Conservation (phyloP, 2,888 invertebrate species). For the Scotopteryx bipunctaria region DNA sequence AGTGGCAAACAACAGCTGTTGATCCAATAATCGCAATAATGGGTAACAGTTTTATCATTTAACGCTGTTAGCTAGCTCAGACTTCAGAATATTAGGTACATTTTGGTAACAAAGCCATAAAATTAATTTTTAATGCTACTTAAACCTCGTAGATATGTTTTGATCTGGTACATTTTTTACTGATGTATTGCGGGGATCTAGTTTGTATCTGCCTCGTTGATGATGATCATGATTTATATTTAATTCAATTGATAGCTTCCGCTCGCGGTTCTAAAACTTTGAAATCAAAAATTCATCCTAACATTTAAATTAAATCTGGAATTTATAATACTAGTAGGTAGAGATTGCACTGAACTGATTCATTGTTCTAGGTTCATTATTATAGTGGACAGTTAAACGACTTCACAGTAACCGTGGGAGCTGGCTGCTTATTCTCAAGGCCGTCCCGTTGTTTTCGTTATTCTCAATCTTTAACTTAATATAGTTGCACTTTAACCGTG, state of each 20-base stretch:
- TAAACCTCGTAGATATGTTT: slow-evolving; percentile 10
- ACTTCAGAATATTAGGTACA: slow-evolving; percentile 12
- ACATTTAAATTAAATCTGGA: no score
- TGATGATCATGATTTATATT: no score
- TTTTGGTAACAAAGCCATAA: slow-evolving; percentile 12
- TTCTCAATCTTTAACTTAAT: slow-evolving; percentile 22
- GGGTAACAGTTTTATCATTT: slow-evolving; percentile 13
- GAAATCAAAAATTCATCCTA: no score
- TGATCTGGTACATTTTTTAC: slow-evolving; percentile 6
- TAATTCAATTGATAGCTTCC: no score
- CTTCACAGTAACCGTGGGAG: slow-evolving; percentile 52
- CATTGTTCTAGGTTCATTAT: slow-evolving; percentile 31
- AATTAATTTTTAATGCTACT: slow-evolving; percentile 5
- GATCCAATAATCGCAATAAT: slow-evolving; percentile 22
- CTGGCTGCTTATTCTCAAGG: slow-evolving; percentile 37
- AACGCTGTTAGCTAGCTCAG: slow-evolving; percentile 9
- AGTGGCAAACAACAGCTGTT: slow-evolving; percentile 41
- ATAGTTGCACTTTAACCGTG: slow-evolving; percentile 14
- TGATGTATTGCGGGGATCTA: background rate
- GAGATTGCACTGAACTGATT: background rate
- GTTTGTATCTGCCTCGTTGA: no score
- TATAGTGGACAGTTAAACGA: slow-evolving; percentile 48
- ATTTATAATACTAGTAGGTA: no score
- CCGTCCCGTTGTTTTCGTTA: slow-evolving; percentile 41
- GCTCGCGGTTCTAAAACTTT: no score